phyloP scores from a whole-genome alignment of 2,888 invertebrate species.

The Macrophya annulata region DNA sequence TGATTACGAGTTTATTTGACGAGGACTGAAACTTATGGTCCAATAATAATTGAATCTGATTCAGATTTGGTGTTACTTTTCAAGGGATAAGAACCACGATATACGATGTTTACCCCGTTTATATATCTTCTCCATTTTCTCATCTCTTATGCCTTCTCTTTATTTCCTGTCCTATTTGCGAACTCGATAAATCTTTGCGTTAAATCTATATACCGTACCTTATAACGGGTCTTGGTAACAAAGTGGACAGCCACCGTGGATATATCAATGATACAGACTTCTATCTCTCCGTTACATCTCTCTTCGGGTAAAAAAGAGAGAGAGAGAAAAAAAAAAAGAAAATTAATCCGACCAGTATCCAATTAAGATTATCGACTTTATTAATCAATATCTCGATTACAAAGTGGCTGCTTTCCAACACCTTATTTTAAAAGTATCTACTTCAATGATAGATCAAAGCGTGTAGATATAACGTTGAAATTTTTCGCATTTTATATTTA shows the following conservation, averaged over 20 bases:
- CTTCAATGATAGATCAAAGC: neutral
- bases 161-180: conserved; percentile 41
- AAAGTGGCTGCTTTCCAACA: neutral
- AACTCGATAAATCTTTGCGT: conserved; percentile 28
- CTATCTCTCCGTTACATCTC: neutral
- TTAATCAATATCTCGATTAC: neutral
- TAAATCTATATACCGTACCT: neutral
- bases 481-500: neutral
- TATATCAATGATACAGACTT: conserved; percentile 27
- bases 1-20: conserved; percentile 43
- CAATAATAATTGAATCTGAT: conserved; percentile 33
- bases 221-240: neutral
- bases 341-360: neutral
- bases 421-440: neutral
- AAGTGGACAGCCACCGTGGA: conserved; percentile 24
- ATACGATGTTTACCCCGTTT: conserved; percentile 47
- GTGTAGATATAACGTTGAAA: neutral
- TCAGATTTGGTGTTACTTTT: conserved; percentile 20
- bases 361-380: conserved; percentile 32
- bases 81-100: conserved; percentile 3
- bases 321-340: neutral
- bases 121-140: neutral
- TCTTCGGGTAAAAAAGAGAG: neutral
- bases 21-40: conserved; percentile 31
- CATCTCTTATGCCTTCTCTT: neutral